Evolutionary conservation across 2,888 invertebrate genomes (phyloP).

Genomic region (Parasteatoda lunata): DNA sequence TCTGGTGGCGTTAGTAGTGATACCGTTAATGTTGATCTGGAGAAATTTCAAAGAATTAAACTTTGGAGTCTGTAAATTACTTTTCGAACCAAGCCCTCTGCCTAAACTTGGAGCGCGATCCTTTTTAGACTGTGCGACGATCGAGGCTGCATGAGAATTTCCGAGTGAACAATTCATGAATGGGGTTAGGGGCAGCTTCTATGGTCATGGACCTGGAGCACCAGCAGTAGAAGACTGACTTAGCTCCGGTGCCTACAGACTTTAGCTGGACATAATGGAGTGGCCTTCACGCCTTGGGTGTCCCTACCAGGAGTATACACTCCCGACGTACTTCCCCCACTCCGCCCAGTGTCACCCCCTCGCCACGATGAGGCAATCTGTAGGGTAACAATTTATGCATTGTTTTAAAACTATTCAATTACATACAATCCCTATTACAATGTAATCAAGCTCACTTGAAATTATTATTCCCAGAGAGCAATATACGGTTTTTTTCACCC

Average conservation of each 20-base stretch:
- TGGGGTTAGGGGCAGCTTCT: constrained; percentile 14
- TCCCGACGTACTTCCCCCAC: neutral
- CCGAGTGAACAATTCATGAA: neutral
- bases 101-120: neutral
- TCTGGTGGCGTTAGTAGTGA: neutral
- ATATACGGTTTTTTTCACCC: too few relatives aligned
- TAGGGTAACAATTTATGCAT: too few relatives aligned
- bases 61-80: too few relatives aligned
- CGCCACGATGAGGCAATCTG: neutral
- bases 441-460: too few relatives aligned
- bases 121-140: neutral
- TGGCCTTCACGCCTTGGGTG: neutral
- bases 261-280: neutral
- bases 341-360: neutral
- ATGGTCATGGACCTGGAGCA: neutral
- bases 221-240: neutral
- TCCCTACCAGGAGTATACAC: too few relatives aligned
- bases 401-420: too few relatives aligned
- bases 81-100: too few relatives aligned
- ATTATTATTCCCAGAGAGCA: too few relatives aligned
- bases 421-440: too few relatives aligned
- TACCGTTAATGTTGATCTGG: too few relatives aligned
- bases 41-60: too few relatives aligned
- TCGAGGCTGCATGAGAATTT: neutral
- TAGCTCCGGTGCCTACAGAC: neutral